These are phyloP conservation scores for Liasis olivaceus DNA, from an alignment of 2,797 vertebrate species.

Conservation along the genomic window DNA sequence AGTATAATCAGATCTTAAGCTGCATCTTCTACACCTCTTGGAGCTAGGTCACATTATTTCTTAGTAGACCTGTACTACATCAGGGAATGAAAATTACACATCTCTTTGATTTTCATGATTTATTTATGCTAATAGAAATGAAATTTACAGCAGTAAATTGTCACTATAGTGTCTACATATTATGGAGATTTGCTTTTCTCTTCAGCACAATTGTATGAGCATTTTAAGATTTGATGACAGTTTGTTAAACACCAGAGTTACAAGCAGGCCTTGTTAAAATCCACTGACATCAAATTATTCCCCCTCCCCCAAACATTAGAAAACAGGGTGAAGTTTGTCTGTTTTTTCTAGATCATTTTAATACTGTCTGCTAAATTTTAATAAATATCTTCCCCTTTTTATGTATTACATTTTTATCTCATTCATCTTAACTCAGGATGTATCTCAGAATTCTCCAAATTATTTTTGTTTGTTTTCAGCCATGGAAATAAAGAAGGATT, in stretches of 20 bases:
- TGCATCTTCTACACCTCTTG: background rate
- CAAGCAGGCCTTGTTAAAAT: background rate
- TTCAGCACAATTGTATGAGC: background rate
- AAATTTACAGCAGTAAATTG: background rate
- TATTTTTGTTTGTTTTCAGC: slow-evolving; percentile 71
- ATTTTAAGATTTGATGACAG: background rate
- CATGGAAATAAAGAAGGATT: slow-evolving; percentile 99
- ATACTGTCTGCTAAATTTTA: background rate
- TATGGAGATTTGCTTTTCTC: background rate
- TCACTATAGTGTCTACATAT: background rate
- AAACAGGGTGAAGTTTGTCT: background rate
- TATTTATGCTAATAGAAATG: background rate
- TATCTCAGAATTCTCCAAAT: background rate
- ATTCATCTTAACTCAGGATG: background rate
- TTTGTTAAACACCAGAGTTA: background rate
- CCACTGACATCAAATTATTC: background rate
- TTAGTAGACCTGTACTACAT: background rate
- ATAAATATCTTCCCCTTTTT: background rate
- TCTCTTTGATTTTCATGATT: background rate
- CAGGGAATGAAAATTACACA: background rate
- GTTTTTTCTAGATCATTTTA: background rate
- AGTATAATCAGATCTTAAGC: background rate
- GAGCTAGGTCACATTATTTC: background rate
- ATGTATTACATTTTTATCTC: background rate
- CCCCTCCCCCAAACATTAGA: background rate